A percentile compares a stretch with the other conserved stretches of the same genome.
Conservation (phyloP, 2,888 invertebrate species). For the Thecophora atra region DNA sequence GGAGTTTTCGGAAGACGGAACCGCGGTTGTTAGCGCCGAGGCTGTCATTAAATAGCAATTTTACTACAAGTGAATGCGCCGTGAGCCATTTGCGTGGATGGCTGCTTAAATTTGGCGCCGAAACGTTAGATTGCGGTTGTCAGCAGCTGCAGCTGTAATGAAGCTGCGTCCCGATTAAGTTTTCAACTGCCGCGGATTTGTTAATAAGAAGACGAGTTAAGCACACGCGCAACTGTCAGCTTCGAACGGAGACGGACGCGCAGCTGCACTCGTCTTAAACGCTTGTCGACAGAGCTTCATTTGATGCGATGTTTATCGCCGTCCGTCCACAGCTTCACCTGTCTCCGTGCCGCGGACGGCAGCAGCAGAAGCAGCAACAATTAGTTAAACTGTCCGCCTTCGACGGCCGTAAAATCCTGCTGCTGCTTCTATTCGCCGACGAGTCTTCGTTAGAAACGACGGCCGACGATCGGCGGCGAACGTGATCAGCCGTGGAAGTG, state of each 20-base stretch:
- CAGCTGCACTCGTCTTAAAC: not conserved
- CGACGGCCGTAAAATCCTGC: constrained; percentile 24
- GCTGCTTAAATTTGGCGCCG: constrained; percentile 4
- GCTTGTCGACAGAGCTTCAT: not conserved
- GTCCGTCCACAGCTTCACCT: too few species aligned
- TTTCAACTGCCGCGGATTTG: not conserved
- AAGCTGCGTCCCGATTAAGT: not conserved
- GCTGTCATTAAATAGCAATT: not conserved
- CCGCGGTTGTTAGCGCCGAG: not conserved
- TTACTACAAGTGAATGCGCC: not conserved
- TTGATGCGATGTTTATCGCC: not conserved
- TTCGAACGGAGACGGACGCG: not conserved
- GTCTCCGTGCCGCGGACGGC: constrained; percentile 4
- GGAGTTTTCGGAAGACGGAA: too few species aligned
- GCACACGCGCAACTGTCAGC: not conserved
- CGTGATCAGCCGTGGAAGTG: constrained; percentile 8
- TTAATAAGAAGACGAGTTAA: constrained; percentile 11
- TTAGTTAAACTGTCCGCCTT: constrained; percentile 32
- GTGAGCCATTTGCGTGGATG: not conserved
- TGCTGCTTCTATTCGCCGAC: not conserved
- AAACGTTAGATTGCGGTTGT: not conserved
- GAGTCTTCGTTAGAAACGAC: not conserved
- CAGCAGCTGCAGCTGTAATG: not conserved
- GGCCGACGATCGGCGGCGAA: constrained; percentile 18
- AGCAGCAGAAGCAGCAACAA: constrained; percentile 38